phyloP scores from a whole-genome alignment of 2,113 vertebrate species.

The Eulacestoma nigropectus region DNA sequence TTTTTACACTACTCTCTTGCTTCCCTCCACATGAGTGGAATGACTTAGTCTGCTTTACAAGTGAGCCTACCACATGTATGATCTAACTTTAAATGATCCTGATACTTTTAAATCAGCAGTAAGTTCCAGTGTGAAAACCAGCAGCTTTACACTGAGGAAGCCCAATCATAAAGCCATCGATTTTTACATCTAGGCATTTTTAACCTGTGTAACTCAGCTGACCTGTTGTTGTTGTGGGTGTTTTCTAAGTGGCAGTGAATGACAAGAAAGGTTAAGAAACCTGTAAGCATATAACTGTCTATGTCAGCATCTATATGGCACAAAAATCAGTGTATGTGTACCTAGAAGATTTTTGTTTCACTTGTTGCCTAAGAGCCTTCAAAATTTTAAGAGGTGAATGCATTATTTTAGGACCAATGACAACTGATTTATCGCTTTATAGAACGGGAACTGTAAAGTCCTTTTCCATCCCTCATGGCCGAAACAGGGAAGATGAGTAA shows the following conservation, averaged over 20 bases:
- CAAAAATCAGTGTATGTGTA: not conserved
- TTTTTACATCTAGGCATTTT: not conserved
- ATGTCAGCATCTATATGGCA: not conserved
- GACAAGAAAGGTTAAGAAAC: not conserved
- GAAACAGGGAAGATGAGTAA: not conserved
- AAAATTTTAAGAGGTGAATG: not conserved
- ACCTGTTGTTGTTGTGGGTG: not conserved
- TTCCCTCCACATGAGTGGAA: not conserved
- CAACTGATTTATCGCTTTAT: not conserved
- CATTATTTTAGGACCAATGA: not conserved
- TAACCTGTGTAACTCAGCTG: not conserved
- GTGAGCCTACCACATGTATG: not conserved
- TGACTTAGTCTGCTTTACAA: not conserved
- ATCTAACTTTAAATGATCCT: not conserved
- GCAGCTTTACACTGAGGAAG: not conserved
- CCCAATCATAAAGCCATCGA: not conserved
- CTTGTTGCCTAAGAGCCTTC: not conserved
- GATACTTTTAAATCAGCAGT: not conserved
- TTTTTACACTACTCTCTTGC: not conserved
- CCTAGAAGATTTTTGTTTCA: not conserved
- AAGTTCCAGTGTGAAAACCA: not conserved
- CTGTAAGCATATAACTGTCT: not conserved
- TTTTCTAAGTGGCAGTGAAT: not conserved
- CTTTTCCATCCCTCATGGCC: not conserved
- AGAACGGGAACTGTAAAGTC: not conserved